phyloP scores from a whole-genome alignment of 2,797 vertebrate genomes.

The Sebastes diaconus region DNA sequence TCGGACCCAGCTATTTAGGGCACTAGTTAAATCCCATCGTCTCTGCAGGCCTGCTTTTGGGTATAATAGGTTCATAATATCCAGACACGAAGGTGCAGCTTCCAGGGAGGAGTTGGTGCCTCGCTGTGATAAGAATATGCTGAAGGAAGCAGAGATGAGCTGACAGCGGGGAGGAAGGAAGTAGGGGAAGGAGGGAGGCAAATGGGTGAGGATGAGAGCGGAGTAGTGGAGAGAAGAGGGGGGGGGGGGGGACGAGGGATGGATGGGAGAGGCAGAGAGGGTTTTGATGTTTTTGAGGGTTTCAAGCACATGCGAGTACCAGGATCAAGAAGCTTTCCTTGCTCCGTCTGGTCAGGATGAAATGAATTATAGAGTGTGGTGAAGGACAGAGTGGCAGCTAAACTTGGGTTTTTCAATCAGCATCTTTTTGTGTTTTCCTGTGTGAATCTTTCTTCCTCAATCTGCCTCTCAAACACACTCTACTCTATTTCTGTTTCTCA shows the following conservation, averaged over 20 bases:
- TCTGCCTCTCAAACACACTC: neutral
- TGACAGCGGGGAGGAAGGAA: slow-evolving; percentile 19
- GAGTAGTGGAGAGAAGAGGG: neutral
- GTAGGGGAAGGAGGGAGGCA: neutral
- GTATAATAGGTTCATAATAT: slow-evolving; percentile 26
- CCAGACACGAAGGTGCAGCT: neutral
- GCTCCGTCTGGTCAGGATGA: slow-evolving; percentile 21
- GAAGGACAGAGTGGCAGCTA: neutral
- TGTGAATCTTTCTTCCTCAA: neutral
- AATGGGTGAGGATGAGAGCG: neutral
- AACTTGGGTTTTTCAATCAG: slow-evolving; percentile 4
- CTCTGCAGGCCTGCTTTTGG: slow-evolving; percentile 38
- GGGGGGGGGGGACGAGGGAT: neutral
- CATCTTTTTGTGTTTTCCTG: neutral
- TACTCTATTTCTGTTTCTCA: neutral
- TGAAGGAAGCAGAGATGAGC: slow-evolving; percentile 24
- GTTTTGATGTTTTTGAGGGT: slow-evolving; percentile 11
- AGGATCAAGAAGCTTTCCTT: slow-evolving; percentile 14
- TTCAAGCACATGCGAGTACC: slow-evolving; percentile 10
- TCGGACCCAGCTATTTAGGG: slow-evolving; percentile 53
- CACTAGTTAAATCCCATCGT: slow-evolving; percentile 43
- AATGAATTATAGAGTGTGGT: slow-evolving; percentile 52
- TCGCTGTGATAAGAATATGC: slow-evolving; percentile 39
- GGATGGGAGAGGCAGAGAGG: neutral
- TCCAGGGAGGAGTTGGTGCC: slow-evolving; percentile 28